Percentiles rank a stretch among this genome's conserved stretches.
phyloP scores from a whole-genome alignment of 1,140 invertebrate genomes.

The Drosophila insularis region DNA sequence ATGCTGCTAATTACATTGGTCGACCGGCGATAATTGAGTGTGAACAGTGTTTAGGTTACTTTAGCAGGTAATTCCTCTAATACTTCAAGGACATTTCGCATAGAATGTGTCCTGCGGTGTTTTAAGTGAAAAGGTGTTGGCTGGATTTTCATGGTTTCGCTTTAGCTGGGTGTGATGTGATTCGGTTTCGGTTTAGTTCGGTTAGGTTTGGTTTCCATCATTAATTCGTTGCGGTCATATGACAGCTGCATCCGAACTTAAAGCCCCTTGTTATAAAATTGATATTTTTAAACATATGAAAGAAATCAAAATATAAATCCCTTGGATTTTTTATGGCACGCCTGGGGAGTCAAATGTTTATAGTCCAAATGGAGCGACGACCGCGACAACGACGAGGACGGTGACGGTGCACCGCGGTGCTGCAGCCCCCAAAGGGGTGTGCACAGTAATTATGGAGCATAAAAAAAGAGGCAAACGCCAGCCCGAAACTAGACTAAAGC shows the following conservation, averaged over 20 bases:
- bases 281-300: slow-evolving; percentile 56
- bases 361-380: slow-evolving; percentile 15
- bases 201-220: slow-evolving; percentile 9
- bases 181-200: not conserved
- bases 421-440: slow-evolving; percentile 44
- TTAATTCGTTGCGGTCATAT: slow-evolving; percentile 53
- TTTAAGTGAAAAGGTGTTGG: slow-evolving; percentile 7
- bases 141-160: not conserved
- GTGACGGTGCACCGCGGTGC: not conserved
- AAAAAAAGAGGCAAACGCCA: slow-evolving; percentile 31
- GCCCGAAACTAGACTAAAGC: slow-evolving; percentile 28
- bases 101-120: slow-evolving; percentile 1
- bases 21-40: slow-evolving; percentile 77
- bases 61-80: slow-evolving; percentile 42
- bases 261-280: slow-evolving; percentile 46
- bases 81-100: slow-evolving; percentile 15
- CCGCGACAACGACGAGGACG: not conserved
- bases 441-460: slow-evolving; percentile 46
- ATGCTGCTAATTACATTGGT: slow-evolving; percentile 73
- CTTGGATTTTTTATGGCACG: slow-evolving; percentile 27
- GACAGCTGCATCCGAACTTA: slow-evolving; percentile 23
- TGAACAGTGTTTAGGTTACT: slow-evolving; percentile 50
- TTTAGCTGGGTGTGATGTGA: too few species aligned
- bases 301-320: slow-evolving; percentile 53
- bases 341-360: slow-evolving; percentile 49